Conservation (phyloP, 2,797 vertebrate genomes). For the Podarcis lilfordi region DNA sequence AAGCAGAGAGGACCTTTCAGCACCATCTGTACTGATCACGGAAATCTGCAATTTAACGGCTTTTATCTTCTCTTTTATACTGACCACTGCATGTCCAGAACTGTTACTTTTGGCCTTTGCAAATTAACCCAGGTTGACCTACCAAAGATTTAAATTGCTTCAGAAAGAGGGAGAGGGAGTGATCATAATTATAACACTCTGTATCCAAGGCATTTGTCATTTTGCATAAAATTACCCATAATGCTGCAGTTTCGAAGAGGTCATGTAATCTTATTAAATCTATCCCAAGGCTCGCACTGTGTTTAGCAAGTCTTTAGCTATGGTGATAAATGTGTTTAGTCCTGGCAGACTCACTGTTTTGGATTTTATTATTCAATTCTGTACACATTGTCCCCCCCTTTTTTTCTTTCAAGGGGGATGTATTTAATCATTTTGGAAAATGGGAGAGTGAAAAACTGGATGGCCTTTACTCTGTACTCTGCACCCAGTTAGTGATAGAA, state of each 20-base stretch:
- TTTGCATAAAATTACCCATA: constrained; percentile 64
- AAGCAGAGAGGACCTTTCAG: constrained; percentile 52
- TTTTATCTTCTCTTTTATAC: constrained; percentile 39
- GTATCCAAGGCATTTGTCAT: constrained; percentile 57
- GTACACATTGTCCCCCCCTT: neutral
- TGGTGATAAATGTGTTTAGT: constrained; percentile 61
- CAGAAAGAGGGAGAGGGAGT: constrained; percentile 35
- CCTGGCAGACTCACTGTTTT: neutral
- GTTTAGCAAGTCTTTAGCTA: constrained; percentile 38
- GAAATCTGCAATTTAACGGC: constrained; percentile 44
- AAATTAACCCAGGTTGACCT: constrained; percentile 69
- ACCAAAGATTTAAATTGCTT: constrained; percentile 56
- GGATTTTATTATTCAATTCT: constrained; percentile 53
- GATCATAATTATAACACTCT: constrained; percentile 61
- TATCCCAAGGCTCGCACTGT: constrained; percentile 38
- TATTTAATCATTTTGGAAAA: constrained; percentile 52
- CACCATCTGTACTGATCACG: constrained; percentile 61
- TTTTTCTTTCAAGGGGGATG: neutral
- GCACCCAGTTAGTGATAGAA: neutral
- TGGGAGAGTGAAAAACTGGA: neutral
- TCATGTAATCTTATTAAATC: constrained; percentile 68
- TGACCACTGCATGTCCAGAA: neutral
- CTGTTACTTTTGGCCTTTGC: constrained; percentile 45
- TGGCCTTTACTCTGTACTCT: constrained; percentile 28
- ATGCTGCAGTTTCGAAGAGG: constrained; percentile 55